phyloP scores from a whole-genome alignment of 2,888 invertebrate species.

The Sabatieria punctata region DNA sequence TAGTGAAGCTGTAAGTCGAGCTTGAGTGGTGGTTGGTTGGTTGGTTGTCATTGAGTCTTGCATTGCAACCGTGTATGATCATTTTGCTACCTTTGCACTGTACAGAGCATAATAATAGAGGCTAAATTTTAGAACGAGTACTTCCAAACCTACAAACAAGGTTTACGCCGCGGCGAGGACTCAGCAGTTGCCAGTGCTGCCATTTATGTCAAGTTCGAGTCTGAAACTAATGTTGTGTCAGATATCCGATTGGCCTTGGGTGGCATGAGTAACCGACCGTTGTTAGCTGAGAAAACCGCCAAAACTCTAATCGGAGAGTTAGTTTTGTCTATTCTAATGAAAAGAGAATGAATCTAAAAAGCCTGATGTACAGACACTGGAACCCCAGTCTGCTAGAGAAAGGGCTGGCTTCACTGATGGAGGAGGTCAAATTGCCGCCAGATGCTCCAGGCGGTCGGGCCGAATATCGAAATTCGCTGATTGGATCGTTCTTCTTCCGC shows the following conservation, averaged over 20 bases:
- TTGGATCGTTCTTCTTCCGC: background rate
- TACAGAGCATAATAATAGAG: background rate
- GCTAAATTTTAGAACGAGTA: conserved; percentile 42
- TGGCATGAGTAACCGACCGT: conserved; percentile 70
- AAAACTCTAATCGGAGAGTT: conserved; percentile 37
- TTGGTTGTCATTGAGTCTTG: no score
- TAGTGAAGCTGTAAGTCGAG: no score
- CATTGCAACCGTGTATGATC: no score
- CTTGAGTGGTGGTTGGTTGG: no score
- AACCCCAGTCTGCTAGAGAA: background rate
- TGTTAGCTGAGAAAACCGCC: conserved; percentile 50
- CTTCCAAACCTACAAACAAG: conserved; percentile 69
- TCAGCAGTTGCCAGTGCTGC: conserved; percentile 74
- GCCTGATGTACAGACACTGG: background rate
- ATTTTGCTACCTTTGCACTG: no score
- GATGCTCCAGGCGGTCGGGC: background rate
- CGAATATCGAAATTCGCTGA: background rate
- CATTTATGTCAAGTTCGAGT: conserved; percentile 8
- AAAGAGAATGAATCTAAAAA: no score
- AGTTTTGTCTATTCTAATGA: no score
- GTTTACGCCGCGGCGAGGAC: conserved; percentile 71
- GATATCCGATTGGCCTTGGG: conserved; percentile 51
- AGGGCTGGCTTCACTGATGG: background rate
- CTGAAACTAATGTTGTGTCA: conserved; percentile 40
- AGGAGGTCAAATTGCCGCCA: background rate